phyloP scores from a whole-genome alignment of 2,888 invertebrate species.

The Coelopa pilipes region DNA sequence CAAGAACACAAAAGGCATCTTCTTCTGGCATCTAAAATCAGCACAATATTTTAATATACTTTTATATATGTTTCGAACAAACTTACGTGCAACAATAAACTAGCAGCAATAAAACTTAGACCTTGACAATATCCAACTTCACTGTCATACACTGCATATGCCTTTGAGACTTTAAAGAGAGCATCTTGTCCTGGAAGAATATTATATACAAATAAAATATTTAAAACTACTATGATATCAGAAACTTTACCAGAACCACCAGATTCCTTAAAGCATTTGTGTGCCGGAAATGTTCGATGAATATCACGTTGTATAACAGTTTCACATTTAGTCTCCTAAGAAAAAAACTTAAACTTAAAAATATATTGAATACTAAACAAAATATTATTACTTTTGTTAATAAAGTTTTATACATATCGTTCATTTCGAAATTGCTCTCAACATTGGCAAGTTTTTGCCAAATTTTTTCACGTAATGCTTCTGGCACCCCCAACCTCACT shows the following conservation, averaged over 20 bases:
- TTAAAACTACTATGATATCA: background rate
- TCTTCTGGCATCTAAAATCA: conserved; percentile 95
- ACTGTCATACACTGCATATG: conserved; percentile 96
- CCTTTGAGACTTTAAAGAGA: conserved; percentile 93
- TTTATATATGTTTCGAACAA: background rate
- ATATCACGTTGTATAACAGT: conserved; percentile 96
- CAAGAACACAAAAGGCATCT: conserved; percentile 96
- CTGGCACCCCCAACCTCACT: conserved; percentile 90
- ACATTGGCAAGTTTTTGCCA: conserved; percentile 96
- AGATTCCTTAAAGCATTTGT: conserved; percentile 96
- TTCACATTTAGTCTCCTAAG: conserved; percentile 92
- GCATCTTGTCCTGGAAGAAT: conserved; percentile 89
- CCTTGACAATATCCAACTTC: conserved; percentile 99
- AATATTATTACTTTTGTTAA: conserved; percentile 81
- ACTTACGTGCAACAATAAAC: conserved; percentile 92
- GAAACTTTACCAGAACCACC: conserved; percentile 73
- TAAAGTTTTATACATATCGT: conserved; percentile 91
- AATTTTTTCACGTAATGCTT: conserved; percentile 95
- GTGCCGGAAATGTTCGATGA: conserved; percentile 97
- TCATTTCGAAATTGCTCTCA: conserved; percentile 83
- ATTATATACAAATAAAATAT: no score
- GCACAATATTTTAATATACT: no score
- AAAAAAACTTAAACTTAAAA: conserved; percentile 42
- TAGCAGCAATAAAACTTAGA: conserved; percentile 96
- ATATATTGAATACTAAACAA: background rate